Conservation (phyloP, 2,113 vertebrate genomes). For the Xiphias gladius region DNA sequence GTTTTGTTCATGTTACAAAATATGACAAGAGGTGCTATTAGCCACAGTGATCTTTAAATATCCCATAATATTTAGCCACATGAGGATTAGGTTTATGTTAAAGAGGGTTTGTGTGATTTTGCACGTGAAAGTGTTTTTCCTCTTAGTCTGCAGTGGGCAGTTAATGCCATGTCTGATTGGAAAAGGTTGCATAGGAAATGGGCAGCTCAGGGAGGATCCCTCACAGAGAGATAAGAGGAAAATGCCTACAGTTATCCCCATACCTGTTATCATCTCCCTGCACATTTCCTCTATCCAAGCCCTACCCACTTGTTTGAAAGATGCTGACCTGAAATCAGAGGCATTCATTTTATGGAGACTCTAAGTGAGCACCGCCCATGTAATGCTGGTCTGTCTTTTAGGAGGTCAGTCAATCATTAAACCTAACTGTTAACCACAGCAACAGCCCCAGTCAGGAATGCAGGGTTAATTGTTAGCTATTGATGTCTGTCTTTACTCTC, state of each 20-base stretch:
- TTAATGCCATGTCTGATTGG: conserved; percentile 34
- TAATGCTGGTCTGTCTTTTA: conserved; percentile 49
- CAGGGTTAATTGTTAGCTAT: conserved; percentile 81
- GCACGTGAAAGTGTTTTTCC: conserved; percentile 49
- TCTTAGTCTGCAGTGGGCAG: conserved; percentile 11
- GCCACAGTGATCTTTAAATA: conserved; percentile 40
- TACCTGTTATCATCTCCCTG: conserved; percentile 76
- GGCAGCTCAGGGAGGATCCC: conserved; percentile 48
- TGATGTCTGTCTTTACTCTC: conserved; percentile 61
- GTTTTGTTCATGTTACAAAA: conserved; percentile 23
- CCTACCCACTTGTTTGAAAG: conserved; percentile 67
- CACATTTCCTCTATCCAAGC: conserved; percentile 57
- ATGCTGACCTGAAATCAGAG: conserved; percentile 69
- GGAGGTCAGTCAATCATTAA: conserved; percentile 81
- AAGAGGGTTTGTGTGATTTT: conserved; percentile 44
- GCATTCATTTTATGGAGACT: conserved; percentile 72
- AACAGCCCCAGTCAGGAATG: conserved; percentile 75
- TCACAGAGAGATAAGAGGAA: conserved; percentile 54
- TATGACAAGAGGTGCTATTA: conserved; percentile 40
- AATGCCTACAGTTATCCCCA: conserved; percentile 56
- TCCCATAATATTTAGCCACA: conserved; percentile 44
- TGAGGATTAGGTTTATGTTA: conserved; percentile 41
- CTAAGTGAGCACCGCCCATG: conserved; percentile 62
- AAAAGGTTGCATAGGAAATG: conserved; percentile 54
- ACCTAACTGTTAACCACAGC: conserved; percentile 71